A percentile compares a stretch with the other conserved stretches of the same genome.
These are phyloP conservation scores for Acrobasis repandana DNA, from an alignment of 2,888 invertebrate species.

Conservation along the genomic window DNA sequence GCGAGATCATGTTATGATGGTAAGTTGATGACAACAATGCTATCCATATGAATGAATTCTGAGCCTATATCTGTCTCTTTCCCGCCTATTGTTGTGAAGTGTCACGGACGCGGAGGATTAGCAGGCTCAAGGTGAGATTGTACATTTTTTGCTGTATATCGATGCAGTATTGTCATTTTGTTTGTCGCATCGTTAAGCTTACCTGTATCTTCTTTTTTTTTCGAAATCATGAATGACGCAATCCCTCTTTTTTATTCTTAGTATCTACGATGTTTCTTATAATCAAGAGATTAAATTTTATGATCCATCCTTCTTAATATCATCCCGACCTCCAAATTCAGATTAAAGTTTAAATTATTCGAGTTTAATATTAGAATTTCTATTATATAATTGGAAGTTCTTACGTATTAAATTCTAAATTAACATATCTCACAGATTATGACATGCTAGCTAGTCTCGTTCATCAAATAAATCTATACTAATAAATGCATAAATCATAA, in stretches of 20 bases:
- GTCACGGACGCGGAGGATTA: slow-evolving; percentile 63
- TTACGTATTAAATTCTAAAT: not conserved
- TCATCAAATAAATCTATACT: not conserved
- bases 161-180: slow-evolving; percentile 44
- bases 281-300: slow-evolving; percentile 5
- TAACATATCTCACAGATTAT: slow-evolving; percentile 2
- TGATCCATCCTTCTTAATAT: slow-evolving; percentile 10
- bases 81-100: slow-evolving; percentile 59
- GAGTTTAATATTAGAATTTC: not conserved
- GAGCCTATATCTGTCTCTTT: slow-evolving; percentile 51
- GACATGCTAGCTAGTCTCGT: not conserved
- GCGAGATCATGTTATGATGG: slow-evolving; percentile 30
- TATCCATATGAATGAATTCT: slow-evolving; percentile 65
- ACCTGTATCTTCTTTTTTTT: slow-evolving; percentile 42
- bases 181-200: slow-evolving; percentile 43
- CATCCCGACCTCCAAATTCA: not conserved
- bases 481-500: too few species aligned
- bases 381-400: not conserved
- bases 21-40: slow-evolving; percentile 54
- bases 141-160: slow-evolving; percentile 42
- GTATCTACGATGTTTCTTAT: not conserved
- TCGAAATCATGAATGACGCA: slow-evolving; percentile 22
- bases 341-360: not conserved
- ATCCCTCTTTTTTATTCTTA: slow-evolving; percentile 25
- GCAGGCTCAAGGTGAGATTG: slow-evolving; percentile 61